phyloP scores from a whole-genome alignment of 2,113 vertebrate species.

The Mustela nigripes region DNA sequence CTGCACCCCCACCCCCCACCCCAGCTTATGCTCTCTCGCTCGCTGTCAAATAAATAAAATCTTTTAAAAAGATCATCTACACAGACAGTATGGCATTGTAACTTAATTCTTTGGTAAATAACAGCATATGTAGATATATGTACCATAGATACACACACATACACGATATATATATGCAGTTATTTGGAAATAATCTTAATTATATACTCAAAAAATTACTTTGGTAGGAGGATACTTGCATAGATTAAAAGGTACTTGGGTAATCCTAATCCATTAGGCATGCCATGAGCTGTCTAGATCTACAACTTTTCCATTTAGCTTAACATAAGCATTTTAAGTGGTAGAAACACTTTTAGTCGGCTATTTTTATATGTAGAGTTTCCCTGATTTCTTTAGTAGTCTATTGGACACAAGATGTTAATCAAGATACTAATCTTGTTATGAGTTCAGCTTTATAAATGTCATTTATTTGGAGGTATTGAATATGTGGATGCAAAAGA shows the following conservation, averaged over 20 bases:
- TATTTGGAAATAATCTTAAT: not conserved
- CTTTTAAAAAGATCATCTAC: not conserved
- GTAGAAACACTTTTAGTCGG: not conserved
- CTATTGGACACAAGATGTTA: not conserved
- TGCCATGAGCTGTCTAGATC: not conserved
- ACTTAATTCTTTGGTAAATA: not conserved
- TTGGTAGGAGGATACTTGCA: not conserved
- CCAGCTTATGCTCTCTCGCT: too few species aligned
- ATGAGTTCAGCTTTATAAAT: not conserved
- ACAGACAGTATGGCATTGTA: not conserved
- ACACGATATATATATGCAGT: not conserved
- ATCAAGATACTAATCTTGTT: not conserved
- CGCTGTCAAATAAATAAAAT: too few species aligned
- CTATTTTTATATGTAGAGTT: not conserved
- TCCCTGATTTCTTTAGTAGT: not conserved
- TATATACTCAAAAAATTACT: not conserved
- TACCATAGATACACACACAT: too few species aligned
- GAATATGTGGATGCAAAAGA: not conserved
- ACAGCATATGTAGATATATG: not conserved
- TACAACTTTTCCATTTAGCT: not conserved
- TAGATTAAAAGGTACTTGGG: not conserved
- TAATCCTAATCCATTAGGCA: not conserved
- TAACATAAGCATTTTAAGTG: not conserved
- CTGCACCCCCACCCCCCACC: too few species aligned
- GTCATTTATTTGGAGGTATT: not conserved